These are phyloP conservation scores for Spilosoma lubricipeda DNA, from an alignment of 2,888 invertebrate species.

Conservation along the genomic window DNA sequence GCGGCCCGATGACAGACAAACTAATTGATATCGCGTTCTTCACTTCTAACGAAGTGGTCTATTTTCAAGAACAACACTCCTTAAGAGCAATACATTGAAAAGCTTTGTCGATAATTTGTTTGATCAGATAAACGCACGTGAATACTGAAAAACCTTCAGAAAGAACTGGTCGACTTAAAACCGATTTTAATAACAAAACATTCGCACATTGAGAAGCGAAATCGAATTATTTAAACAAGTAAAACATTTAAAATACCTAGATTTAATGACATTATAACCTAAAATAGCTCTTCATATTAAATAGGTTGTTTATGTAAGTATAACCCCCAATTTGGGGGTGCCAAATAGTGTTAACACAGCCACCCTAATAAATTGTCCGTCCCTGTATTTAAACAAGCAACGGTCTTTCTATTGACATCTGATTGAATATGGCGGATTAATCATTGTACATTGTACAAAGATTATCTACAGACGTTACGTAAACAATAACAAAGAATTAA, in stretches of 20 bases:
- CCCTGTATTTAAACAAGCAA: background rate
- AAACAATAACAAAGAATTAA: constrained; percentile 78
- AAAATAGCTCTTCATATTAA: background rate
- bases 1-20: constrained; percentile 69
- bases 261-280: background rate
- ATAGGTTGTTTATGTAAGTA: background rate
- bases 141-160: background rate
- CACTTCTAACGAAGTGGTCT: constrained; percentile 70
- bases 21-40: constrained; percentile 82
- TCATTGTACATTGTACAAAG: constrained; percentile 20
- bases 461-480: constrained; percentile 58
- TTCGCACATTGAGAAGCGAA: background rate
- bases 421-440: constrained; percentile 15
- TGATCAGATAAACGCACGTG: constrained; percentile 3
- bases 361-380: background rate
- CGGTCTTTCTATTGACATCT: background rate
- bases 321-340: background rate
- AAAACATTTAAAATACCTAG: background rate
- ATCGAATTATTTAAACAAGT: background rate
- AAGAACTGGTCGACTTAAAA: background rate
- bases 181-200: background rate
- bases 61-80: constrained; percentile 60
- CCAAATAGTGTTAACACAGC: background rate
- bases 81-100: constrained; percentile 35
- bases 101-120: constrained; percentile 28